phyloP scores from a whole-genome alignment of 2,888 invertebrate species.

The Odontocerum albicorne region DNA sequence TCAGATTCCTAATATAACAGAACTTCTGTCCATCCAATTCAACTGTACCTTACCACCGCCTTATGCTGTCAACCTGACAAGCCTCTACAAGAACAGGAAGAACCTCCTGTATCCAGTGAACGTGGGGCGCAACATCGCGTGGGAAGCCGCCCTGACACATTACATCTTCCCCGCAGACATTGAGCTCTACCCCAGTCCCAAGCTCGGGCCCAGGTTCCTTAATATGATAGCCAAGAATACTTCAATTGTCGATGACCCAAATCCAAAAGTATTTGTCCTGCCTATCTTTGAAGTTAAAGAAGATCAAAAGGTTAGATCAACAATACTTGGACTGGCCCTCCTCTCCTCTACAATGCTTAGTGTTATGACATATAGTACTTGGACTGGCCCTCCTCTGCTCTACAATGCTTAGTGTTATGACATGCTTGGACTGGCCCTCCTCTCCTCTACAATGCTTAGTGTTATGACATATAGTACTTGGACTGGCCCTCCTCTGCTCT shows the following conservation, averaged over 20 bases:
- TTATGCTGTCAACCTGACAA: conserved; percentile 57
- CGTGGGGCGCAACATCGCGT: conserved; percentile 74
- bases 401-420: too few species aligned
- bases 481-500: too few species aligned
- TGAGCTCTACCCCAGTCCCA: conserved; percentile 75
- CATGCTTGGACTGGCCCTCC: too few species aligned
- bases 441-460: too few species aligned
- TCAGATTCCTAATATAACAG: conserved; percentile 59
- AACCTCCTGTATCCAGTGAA: conserved; percentile 77
- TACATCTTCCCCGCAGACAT: conserved; percentile 76
- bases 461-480: too few species aligned
- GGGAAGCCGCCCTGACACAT: conserved; percentile 71
- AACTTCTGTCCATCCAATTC: conserved; percentile 55
- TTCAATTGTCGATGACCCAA: conserved; percentile 51
- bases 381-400: too few species aligned
- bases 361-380: neutral
- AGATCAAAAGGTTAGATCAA: conserved; percentile 36
- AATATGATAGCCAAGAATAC: conserved; percentile 68
- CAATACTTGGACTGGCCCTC: neutral
- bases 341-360: neutral
- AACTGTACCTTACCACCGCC: conserved; percentile 66
- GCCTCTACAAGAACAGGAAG: conserved; percentile 68
- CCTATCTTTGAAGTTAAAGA: conserved; percentile 77
- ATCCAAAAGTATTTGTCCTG: conserved; percentile 70
- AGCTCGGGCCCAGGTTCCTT: conserved; percentile 68